Base-by-base conservation (phyloP, 1,140 invertebrate species). In the Sipha flava region DNA sequence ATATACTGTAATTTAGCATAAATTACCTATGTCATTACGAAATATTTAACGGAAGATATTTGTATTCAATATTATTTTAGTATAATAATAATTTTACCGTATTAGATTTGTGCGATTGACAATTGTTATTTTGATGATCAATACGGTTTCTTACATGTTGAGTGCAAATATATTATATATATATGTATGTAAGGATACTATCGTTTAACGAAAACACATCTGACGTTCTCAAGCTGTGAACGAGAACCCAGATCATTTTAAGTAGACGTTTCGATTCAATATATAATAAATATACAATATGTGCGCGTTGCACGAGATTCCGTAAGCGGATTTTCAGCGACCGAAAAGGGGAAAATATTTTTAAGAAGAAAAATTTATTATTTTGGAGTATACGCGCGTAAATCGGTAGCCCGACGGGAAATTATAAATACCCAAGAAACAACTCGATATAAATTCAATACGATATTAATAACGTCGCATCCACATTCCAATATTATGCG, bases 161-260 rank as follows among this genome's bases (percentile, higher is more conserved):
- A 29, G 5, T 14, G 5, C 47, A 26, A n/a, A n/a, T n/a, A n/a
- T 14, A 21, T n/a, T 73, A 21, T 52, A 12, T 73, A 34, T 7
- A 23, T n/a, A n/a, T n/a, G n/a, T n/a, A n/a, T n/a, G n/a, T n/a
- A n/a, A n/a, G n/a, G n/a, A n/a, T n/a, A n/a, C n/a, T n/a, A n/a
- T n/a, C 29, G 31, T 49, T 26, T 23, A 14, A 31, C 5, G 37
- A 16, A 52, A 73, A 73, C n/a, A n/a, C n/a, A n/a, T 57, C 52
- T 57, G 73, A 77, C 73, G 37, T 77, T 77, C 29, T 77, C 34
- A 37, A 59, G 49, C 49, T 34, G 47, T 72, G 70, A 29, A 29
- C 29, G n/a, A 16, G n/a, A 54, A 77, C 73, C 73, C 73, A 21
- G 73, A 77, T 77, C 73, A 77, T 23, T 26, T 37, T 54, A 57